A percentile compares a stretch with the other conserved stretches of the same genome.
Evolutionary conservation across 2,113 vertebrate genomes (phyloP).

Genomic region (Rostratula benghalensis): DNA sequence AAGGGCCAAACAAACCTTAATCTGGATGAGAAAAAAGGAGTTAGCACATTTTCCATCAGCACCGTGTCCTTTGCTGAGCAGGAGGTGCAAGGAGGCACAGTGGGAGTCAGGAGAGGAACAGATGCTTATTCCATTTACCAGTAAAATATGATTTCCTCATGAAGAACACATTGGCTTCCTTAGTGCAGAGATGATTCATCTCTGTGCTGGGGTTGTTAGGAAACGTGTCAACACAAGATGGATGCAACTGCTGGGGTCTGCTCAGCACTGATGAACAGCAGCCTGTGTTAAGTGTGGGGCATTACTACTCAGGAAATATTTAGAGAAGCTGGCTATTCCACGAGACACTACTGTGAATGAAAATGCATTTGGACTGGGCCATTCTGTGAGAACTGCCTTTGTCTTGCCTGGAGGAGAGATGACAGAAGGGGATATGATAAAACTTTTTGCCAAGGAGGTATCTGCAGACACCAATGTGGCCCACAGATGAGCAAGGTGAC

Average conservation of each 20-base stretch:
- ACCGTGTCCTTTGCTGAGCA: neutral
- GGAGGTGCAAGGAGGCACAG: neutral
- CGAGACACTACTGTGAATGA: neutral
- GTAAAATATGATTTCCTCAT: neutral
- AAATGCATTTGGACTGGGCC: neutral
- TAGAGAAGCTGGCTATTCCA: neutral
- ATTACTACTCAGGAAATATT: neutral
- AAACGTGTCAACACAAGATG: neutral
- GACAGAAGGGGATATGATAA: neutral
- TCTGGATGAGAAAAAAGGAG: neutral
- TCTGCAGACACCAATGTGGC: too few species aligned
- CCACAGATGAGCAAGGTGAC: neutral
- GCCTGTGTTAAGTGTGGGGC: neutral
- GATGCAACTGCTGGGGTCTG: neutral
- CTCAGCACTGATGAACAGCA: neutral
- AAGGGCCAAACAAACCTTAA: neutral
- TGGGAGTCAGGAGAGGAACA: neutral
- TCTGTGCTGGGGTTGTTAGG: neutral
- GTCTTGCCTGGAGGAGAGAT: neutral
- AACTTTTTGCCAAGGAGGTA: neutral
- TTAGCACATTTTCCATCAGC: neutral
- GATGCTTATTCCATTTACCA: neutral
- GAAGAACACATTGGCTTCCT: neutral
- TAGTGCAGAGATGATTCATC: neutral
- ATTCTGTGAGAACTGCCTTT: neutral